A percentile compares a stretch with the other conserved stretches of the same genome.
Evolutionary conservation across 2,888 invertebrate species (phyloP).

Genomic region (Agriopis leucophaearia): DNA sequence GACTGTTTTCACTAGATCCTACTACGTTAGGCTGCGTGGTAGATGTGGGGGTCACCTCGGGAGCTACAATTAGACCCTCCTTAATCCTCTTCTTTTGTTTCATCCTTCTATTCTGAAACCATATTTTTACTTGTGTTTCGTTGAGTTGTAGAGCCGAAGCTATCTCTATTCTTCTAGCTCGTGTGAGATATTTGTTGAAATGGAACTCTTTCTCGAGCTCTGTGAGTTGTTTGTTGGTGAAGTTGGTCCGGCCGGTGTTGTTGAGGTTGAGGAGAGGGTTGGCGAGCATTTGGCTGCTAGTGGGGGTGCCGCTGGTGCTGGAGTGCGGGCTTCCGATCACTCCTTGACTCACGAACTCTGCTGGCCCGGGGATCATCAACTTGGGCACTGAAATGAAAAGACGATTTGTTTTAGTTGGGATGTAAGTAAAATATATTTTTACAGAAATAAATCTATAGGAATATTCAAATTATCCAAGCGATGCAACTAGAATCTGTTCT

Average conservation of each 20-base stretch:
- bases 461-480: too few relatives aligned
- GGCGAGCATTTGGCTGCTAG: constrained; percentile 78
- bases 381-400: constrained; percentile 87
- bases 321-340: constrained; percentile 80
- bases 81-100: constrained; percentile 99
- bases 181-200: constrained; percentile 99
- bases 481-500: too few relatives aligned
- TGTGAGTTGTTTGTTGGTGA: constrained; percentile 99
- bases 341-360: constrained; percentile 81
- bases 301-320: constrained; percentile 82
- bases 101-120: constrained; percentile 99
- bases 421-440: too few relatives aligned
- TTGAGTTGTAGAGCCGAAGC: constrained; percentile 98
- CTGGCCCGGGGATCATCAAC: constrained; percentile 84
- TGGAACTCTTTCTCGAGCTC: constrained; percentile 99
- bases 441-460: too few relatives aligned
- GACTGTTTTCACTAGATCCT: constrained; percentile 90
- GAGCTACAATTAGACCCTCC: constrained; percentile 91
- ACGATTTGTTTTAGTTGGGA: background rate
- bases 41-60: constrained; percentile 81
- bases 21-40: constrained; percentile 70
- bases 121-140: constrained; percentile 99
- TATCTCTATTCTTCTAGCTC: constrained; percentile 98
- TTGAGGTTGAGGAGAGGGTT: constrained; percentile 86
- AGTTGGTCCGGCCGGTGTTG: constrained; percentile 98